These are phyloP conservation scores for Criorhina ranunculi DNA, from an alignment of 2,888 invertebrate genomes.

Conservation along the genomic window DNA sequence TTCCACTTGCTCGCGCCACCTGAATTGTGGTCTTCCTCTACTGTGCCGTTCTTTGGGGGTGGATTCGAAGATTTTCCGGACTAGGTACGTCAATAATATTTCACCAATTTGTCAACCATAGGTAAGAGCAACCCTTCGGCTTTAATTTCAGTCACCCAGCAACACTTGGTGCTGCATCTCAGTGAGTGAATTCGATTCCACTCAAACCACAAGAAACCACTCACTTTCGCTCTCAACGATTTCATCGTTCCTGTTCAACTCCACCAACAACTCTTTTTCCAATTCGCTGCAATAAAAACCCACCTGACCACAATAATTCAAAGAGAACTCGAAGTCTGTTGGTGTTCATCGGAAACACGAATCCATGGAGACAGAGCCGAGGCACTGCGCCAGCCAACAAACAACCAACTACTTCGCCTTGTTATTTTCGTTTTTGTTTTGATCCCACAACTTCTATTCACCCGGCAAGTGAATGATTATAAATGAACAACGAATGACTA, in stretches of 20 bases:
- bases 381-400: too few species aligned
- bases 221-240: slow-evolving; percentile 68
- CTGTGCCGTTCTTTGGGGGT: too few species aligned
- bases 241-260: slow-evolving; percentile 37
- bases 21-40: too few species aligned
- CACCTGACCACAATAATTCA: slow-evolving; percentile 33
- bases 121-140: too few species aligned
- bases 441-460: slow-evolving; percentile 65
- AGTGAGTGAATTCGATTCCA: slow-evolving; percentile 8
- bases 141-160: neutral
- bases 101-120: too few species aligned
- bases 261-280: neutral
- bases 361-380: too few species aligned
- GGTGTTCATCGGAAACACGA: slow-evolving; percentile 26
- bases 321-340: neutral
- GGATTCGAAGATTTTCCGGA: too few species aligned
- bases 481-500: slow-evolving; percentile 37
- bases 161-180: slow-evolving; percentile 6
- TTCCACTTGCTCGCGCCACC: too few species aligned
- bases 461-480: slow-evolving; percentile 25
- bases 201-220: slow-evolving; percentile 36
- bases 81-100: too few species aligned
- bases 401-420: neutral
- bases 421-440: slow-evolving; percentile 69
- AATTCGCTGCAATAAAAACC: slow-evolving; percentile 57